phyloP scores from a whole-genome alignment of 2,797 vertebrate species.

The Corythornis leucogaster region DNA sequence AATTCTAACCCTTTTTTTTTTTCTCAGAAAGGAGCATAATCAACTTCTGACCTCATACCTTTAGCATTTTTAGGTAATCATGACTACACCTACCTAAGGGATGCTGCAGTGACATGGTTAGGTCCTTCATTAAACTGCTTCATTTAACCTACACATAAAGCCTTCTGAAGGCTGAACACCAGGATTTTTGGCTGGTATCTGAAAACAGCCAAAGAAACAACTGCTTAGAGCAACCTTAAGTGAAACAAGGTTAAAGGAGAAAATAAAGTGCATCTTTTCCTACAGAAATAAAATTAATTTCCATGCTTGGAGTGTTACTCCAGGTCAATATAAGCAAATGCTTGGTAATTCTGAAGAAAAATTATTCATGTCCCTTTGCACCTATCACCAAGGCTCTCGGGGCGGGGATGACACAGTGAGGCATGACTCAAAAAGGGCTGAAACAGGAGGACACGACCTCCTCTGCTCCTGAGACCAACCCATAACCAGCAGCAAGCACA shows the following conservation, averaged over 20 bases:
- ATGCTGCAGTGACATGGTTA: background rate
- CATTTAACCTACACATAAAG: background rate
- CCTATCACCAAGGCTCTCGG: background rate
- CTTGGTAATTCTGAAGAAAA: background rate
- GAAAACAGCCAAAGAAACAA: background rate
- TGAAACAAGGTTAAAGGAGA: background rate
- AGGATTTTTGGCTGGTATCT: background rate
- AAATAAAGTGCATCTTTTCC: background rate
- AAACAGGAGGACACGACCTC: background rate
- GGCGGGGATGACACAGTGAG: background rate
- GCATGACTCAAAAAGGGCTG: background rate
- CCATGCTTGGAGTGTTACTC: background rate
- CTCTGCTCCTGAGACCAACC: background rate
- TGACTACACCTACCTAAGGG: background rate
- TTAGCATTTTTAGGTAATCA: background rate
- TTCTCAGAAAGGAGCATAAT: background rate
- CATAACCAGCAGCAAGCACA: background rate
- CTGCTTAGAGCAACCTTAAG: background rate
- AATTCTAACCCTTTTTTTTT: background rate
- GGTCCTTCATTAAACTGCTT: background rate
- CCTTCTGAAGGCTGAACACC: background rate
- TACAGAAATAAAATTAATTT: background rate
- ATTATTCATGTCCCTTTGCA: background rate
- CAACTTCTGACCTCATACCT: background rate
- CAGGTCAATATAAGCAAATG: background rate